Evolutionary conservation across 2,113 vertebrate species (phyloP).

Genomic region (Mustela nigripes): DNA sequence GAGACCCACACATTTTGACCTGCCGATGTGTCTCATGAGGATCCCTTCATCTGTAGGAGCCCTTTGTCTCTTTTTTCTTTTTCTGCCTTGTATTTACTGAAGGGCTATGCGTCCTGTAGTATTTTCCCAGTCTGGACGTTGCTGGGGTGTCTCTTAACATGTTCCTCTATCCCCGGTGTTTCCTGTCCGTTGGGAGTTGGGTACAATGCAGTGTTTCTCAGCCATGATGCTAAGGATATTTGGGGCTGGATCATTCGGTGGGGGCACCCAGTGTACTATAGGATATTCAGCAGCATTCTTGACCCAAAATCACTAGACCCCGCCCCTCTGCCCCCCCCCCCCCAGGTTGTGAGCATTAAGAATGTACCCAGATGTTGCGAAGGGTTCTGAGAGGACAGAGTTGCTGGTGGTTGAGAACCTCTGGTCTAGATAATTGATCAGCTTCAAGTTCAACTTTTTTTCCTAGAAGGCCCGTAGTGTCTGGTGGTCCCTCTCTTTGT

Average conservation of each 20-base stretch:
- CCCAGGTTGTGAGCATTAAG: not conserved
- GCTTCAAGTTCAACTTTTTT: not conserved
- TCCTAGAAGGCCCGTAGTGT: rapidly evolving
- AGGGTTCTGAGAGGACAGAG: not conserved
- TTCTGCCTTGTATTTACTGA: not conserved
- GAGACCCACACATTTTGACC: not conserved
- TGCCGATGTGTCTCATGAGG: not conserved
- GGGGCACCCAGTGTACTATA: not conserved
- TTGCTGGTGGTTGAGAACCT: not conserved
- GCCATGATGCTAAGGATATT: not conserved
- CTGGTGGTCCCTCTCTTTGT: not conserved
- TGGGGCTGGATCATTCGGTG: not conserved
- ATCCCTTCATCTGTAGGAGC: not conserved
- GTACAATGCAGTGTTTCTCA: not conserved
- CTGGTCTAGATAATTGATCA: not conserved
- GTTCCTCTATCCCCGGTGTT: not conserved
- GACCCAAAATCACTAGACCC: not conserved
- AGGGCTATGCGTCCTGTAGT: not conserved
- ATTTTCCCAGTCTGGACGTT: not conserved
- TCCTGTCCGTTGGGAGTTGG: not conserved
- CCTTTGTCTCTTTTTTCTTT: not conserved
- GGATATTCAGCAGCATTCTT: not conserved
- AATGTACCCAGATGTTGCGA: not conserved
- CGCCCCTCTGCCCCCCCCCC: not conserved
- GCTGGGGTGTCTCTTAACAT: not conserved